Evolutionary conservation across 2,113 vertebrate species (phyloP).

Genomic region (Lamprotornis superbus): DNA sequence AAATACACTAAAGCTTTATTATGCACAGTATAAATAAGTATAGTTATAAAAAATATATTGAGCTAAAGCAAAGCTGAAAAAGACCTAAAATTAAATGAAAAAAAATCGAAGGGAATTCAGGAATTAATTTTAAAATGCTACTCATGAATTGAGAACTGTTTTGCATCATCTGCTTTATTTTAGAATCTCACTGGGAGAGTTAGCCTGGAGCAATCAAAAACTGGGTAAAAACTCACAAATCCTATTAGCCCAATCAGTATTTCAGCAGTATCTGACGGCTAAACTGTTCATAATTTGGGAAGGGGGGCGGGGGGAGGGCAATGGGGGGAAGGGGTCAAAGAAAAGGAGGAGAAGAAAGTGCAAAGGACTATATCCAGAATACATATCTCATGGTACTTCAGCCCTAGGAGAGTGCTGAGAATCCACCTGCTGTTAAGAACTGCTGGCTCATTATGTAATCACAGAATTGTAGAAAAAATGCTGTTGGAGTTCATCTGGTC

Average conservation of each 20-base stretch:
- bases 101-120: slow-evolving; percentile 44
- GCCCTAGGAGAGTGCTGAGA: not conserved
- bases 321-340: not conserved
- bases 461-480: not conserved
- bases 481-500: not conserved
- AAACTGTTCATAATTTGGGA: not conserved
- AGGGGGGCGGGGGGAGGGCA: too few relatives aligned
- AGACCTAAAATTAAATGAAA: slow-evolving; percentile 38
- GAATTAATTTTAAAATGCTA: not conserved
- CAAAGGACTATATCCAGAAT: not conserved
- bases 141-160: not conserved
- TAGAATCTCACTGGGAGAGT: slow-evolving; percentile 40
- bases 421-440: not conserved
- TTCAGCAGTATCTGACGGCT: slow-evolving; percentile 8
- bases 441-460: not conserved
- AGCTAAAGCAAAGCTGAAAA: not conserved
- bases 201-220: slow-evolving; percentile 3
- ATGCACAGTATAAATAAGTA: not conserved
- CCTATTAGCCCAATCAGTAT: slow-evolving; percentile 18
- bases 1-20: not conserved
- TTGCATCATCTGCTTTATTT: slow-evolving; percentile 36
- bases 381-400: not conserved
- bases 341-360: not conserved
- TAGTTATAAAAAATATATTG: not conserved
- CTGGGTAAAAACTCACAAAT: slow-evolving; percentile 43